Percentiles rank a stretch among this genome's conserved stretches.
Conservation (phyloP, 2,888 invertebrate species). For the Pterobdella sp. region DNA sequence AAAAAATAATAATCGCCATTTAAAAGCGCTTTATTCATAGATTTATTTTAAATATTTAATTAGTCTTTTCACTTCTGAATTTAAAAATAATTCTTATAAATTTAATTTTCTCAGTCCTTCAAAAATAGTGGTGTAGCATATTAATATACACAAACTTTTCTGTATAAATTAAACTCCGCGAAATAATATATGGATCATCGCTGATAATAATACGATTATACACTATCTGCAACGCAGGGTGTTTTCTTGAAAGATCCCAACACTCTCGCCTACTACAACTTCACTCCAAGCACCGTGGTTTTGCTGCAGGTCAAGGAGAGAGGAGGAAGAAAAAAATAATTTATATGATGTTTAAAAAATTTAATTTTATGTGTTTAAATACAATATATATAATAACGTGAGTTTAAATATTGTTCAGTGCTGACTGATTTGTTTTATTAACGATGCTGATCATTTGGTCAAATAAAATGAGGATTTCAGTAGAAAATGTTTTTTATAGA, state of each 20-base stretch:
- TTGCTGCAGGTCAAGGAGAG: slow-evolving; percentile 89
- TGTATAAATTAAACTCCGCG: not conserved
- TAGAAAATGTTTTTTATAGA: too few relatives aligned
- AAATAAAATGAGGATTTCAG: too few relatives aligned
- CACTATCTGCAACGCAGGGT: slow-evolving; percentile 59
- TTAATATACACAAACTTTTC: not conserved
- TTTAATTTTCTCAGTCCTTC: not conserved
- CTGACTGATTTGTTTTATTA: not conserved
- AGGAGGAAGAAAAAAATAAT: slow-evolving; percentile 89
- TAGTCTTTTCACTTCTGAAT: not conserved
- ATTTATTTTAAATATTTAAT: not conserved
- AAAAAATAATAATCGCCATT: not conserved
- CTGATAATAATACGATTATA: not conserved
- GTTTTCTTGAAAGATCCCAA: slow-evolving; percentile 96
- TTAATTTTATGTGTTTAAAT: not conserved
- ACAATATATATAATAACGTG: too few relatives aligned
- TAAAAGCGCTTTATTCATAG: not conserved
- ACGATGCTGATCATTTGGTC: not conserved
- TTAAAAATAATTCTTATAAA: not conserved
- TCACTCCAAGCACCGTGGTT: slow-evolving; percentile 72
- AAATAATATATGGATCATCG: too few relatives aligned
- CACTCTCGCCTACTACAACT: slow-evolving; percentile 88
- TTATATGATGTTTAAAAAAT: too few relatives aligned
- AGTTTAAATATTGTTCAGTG: not conserved
- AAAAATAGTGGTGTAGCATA: not conserved